Base-by-base conservation (phyloP, 2,888 invertebrate species). In the Parascotia fuliginaria region DNA sequence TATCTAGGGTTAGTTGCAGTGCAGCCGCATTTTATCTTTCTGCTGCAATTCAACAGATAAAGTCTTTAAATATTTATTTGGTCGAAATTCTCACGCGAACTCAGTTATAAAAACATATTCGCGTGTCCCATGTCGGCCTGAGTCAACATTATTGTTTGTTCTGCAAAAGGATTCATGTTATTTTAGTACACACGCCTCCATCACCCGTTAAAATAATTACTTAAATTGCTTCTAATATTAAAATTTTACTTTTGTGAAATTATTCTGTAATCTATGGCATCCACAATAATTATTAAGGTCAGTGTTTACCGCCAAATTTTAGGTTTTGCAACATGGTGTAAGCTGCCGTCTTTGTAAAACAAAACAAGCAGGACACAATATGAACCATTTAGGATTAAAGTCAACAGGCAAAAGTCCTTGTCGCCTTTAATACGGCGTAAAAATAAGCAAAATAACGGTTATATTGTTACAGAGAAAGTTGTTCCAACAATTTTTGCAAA, bases 101-200 rank as follows among this genome's bases (percentile, higher is more conserved):
- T 24, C 36, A 9, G 28, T 24, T 60, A 37, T 42, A 44, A 53
- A 56, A 64, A 64, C 58, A 70, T 53, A 72, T 69, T 49, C 64
- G 60, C 53, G 64, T 67, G 65, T 44, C 46, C 34, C 9, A 32
- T 24, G 16, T 28, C 34, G 19, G 45, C 42, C 42, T 56, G 11
- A 32, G 33, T 24, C 19, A 46, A 42, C 38, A 27, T 15, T 24
- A 22, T 28, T 47, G 40, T 48, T 52, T 52, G 31, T 52, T 28
- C 46, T 9, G 34, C 36, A 11, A 49, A 65, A 46, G 58, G 50
- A 60, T 54, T 54, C 31, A 9, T 67, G 47, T 67, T 65, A 31
- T 64, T 36, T 40, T 67, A 43, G 40, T 24, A 44, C 65, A 67
- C 56, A 51, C 49, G 68, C 42, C 42, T 28, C 9, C 60, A 47